These are phyloP conservation scores for Spodoptera frugiperda DNA, from an alignment of 1,140 invertebrate genomes.

Conservation along the genomic window DNA sequence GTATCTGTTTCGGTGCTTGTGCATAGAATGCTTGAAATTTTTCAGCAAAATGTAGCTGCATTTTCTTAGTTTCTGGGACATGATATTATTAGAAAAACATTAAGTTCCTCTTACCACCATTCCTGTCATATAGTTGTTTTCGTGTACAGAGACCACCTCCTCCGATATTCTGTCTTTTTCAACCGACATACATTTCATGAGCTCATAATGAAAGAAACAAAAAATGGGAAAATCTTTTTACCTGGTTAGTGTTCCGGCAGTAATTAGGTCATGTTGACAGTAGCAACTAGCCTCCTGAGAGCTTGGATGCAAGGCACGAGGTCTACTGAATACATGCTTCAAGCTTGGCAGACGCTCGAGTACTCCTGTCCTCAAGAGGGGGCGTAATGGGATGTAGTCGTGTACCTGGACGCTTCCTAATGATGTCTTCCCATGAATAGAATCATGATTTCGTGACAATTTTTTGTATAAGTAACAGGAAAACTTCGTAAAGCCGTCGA, in stretches of 20 bases:
- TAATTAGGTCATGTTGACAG: slow-evolving; percentile 46
- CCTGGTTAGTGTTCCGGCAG: not conserved
- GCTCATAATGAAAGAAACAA: no score
- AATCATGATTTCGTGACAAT: not conserved
- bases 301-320: slow-evolving; percentile 40
- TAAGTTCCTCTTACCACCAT: no score
- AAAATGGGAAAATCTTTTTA: slow-evolving; percentile 3
- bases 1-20: not conserved
- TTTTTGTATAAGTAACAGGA: not conserved
- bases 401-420: slow-evolving; percentile 32
- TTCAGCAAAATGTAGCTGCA: no score
- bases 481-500: no score
- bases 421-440: slow-evolving; percentile 33
- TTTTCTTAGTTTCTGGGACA: no score
- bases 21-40: no score
- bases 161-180: no score
- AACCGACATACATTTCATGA: no score
- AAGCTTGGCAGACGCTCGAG: slow-evolving; percentile 42
- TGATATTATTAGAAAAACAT: no score
- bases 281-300: slow-evolving; percentile 31
- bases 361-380: slow-evolving; percentile 21
- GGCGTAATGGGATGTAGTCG: slow-evolving; percentile 35
- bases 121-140: no score
- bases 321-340: slow-evolving; percentile 47
- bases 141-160: no score